Conservation (phyloP, 2,888 invertebrate species). For the Eupithecia tripunctaria region DNA sequence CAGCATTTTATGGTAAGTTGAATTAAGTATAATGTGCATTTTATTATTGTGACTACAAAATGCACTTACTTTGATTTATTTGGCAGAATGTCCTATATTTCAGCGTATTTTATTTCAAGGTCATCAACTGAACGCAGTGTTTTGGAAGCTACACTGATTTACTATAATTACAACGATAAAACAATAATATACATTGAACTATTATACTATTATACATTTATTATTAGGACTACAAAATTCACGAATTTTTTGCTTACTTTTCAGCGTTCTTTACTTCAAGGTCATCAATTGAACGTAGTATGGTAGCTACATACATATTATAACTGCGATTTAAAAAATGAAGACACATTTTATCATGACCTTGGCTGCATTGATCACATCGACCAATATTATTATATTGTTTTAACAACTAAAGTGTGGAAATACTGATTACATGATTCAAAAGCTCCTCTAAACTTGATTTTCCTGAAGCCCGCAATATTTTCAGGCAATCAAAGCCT, state of each 20-base stretch:
- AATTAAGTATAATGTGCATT: not conserved
- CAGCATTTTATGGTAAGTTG: not conserved
- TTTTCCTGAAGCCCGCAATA: not conserved
- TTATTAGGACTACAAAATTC: too few species aligned
- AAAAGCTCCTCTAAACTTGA: not conserved
- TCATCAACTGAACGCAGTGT: not conserved
- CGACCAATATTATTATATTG: not conserved
- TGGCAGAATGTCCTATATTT: not conserved
- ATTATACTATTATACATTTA: too few species aligned
- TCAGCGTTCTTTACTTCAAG: not conserved
- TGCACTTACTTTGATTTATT: not conserved
- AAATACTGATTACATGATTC: not conserved
- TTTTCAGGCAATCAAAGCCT: conserved; percentile 12
- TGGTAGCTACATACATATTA: not conserved
- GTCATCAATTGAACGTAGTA: not conserved
- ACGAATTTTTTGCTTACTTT: not conserved
- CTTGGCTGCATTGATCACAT: not conserved
- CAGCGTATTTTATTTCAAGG: not conserved
- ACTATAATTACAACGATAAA: too few species aligned
- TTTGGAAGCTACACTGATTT: not conserved
- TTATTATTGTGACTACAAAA: not conserved
- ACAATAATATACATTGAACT: too few species aligned
- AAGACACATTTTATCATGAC: not conserved
- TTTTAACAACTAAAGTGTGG: not conserved
- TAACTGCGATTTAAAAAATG: not conserved